Evolutionary conservation across 37 sponge, comb jelly and placozoan species (phyloP).

Genomic region (Eunapius fragilis): DNA sequence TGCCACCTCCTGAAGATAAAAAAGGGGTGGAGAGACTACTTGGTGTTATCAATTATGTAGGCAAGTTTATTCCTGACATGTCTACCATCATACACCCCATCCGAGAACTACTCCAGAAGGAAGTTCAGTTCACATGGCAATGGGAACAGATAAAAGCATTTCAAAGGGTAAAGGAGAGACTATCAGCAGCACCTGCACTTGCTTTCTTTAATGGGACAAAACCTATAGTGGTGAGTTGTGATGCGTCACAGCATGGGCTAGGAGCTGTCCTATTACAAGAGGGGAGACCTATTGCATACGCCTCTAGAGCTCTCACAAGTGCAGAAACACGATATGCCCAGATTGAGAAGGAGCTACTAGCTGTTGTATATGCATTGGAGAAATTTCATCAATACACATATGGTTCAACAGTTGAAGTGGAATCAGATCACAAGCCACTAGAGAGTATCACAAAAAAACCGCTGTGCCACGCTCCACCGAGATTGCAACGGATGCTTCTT

Average conservation of each 20-base stretch:
- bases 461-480: constrained; percentile 22
- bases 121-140: constrained; percentile 11
- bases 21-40: constrained; percentile 26
- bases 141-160: constrained; percentile 13
- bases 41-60: constrained; percentile 27
- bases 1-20: constrained; percentile 26
- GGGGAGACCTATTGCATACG: constrained; percentile 11
- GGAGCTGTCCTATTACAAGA: constrained; percentile 39
- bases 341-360: constrained; percentile 28
- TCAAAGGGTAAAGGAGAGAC: not conserved
- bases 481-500: constrained; percentile 36
- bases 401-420: constrained; percentile 7
- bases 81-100: constrained; percentile 23
- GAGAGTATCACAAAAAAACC: constrained; percentile 25
- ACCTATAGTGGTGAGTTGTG: not conserved
- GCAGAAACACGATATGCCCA: constrained; percentile 13
- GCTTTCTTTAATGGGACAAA: not conserved
- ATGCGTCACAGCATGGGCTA: constrained; percentile 25
- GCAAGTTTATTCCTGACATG: constrained; percentile 23
- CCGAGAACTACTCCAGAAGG: constrained; percentile 9
- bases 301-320: constrained; percentile 20
- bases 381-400: constrained; percentile 33
- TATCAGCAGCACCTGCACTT: not conserved
- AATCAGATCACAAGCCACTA: constrained; percentile 48
- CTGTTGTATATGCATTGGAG: constrained; percentile 7